phyloP scores from a whole-genome alignment of 1,140 invertebrate genomes.

The Lepidostoma basale region DNA sequence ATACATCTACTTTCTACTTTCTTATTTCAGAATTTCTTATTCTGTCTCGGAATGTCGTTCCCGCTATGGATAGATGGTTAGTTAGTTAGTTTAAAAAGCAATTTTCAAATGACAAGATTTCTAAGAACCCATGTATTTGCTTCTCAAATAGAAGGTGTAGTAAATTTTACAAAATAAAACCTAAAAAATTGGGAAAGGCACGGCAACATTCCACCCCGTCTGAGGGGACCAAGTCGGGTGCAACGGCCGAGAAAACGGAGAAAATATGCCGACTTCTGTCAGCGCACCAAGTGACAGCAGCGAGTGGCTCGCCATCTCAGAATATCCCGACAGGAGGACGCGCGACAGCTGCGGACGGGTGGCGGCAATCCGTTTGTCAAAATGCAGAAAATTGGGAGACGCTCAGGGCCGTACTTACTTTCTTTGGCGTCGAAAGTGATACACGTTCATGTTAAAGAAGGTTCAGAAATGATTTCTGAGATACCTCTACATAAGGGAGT shows the following conservation, averaged over 20 bases:
- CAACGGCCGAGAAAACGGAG: conserved; percentile 35
- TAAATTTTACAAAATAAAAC: neutral
- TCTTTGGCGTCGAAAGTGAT: too few relatives aligned
- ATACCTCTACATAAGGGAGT: too few relatives aligned
- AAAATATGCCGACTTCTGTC: conserved; percentile 33
- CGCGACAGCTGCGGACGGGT: conserved; percentile 29
- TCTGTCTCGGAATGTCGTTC: neutral
- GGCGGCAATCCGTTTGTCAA: conserved; percentile 7
- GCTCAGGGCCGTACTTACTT: too few relatives aligned
- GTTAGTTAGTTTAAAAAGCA: too few relatives aligned
- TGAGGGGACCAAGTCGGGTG: conserved; percentile 25
- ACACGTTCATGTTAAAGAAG: too few relatives aligned
- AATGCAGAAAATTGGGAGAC: neutral
- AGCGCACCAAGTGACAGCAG: conserved; percentile 32
- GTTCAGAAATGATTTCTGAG: neutral
- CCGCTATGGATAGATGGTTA: neutral
- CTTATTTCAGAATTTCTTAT: too few relatives aligned
- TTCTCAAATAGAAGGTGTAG: neutral
- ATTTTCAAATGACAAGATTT: neutral
- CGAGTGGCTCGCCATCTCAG: conserved; percentile 30
- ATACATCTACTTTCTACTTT: too few relatives aligned
- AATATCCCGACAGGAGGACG: conserved; percentile 25
- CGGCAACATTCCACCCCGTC: neutral
- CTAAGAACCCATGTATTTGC: neutral
- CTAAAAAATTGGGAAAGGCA: neutral